Conservation (phyloP, 1,140 invertebrate genomes). For the Neuroterus valhalla region DNA sequence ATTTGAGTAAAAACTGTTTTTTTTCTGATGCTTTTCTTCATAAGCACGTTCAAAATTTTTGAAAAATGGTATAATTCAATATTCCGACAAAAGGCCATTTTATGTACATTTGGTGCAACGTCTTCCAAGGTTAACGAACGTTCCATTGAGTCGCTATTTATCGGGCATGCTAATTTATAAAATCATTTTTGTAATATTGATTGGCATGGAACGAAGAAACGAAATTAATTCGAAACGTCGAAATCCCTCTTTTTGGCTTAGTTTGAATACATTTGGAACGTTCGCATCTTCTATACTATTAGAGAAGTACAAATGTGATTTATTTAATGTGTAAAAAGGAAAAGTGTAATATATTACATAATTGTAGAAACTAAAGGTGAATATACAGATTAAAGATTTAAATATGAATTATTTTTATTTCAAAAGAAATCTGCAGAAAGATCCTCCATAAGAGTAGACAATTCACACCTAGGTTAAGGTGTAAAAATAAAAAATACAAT, state of each 20-base stretch:
- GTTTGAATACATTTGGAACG: neutral
- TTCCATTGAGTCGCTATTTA: neutral
- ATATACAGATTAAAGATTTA: conserved; percentile 15
- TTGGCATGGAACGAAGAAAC: no score
- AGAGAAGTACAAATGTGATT: conserved; percentile 13
- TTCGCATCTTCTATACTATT: conserved; percentile 1
- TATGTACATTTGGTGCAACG: no score
- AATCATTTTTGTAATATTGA: no score
- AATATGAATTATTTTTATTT: conserved; percentile 12
- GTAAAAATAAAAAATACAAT: neutral
- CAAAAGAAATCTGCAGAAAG: neutral
- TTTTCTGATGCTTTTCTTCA: no score
- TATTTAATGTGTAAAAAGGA: conserved; percentile 28
- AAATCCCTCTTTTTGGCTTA: neutral
- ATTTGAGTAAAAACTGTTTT: no score
- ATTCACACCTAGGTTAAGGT: neutral
- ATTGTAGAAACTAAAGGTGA: conserved; percentile 13
- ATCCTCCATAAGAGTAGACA: no score
- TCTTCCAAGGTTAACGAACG: neutral
- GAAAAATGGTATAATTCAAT: no score
- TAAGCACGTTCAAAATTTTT: no score
- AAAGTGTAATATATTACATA: conserved; percentile 18
- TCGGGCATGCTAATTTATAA: no score
- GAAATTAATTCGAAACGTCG: no score
- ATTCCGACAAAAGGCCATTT: no score